Evolutionary conservation across 2,113 vertebrate genomes (phyloP), one percentile per base, ranked within the genome.

Genomic region (Macquaria australasica): DNA sequence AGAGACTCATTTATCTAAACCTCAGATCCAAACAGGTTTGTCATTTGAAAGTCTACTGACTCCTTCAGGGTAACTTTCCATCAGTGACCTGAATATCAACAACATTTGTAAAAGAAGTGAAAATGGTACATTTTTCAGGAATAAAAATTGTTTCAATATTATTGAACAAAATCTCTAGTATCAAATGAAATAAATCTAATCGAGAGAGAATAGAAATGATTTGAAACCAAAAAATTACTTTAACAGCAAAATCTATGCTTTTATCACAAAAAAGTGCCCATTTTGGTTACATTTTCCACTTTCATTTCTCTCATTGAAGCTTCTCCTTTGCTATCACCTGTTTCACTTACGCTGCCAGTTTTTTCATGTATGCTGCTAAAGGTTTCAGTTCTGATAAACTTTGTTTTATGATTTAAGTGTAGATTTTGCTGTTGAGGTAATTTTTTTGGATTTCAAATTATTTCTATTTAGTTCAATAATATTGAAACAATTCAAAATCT

Each of bases 1-100:
- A 64, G 28, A 71, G 48, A 66, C 60, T 20, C 23, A 64, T 70
- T 75, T 16, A 70, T 74, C 41, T 75, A 58, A 85, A 64, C 51
- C 63, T 56, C 21, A 66, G n/a, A 56, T 58, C 16, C 45, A 72
- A 62, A 70, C 21, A 70, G 56, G 31, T 77, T 56, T 76, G 23
- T 21, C 25, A 39, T 59, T 73, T 63, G 39, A 78, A 84, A 53
- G 69, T 72, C 21, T 16, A 21, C 48, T n/a, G 81, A 71, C 15
- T 59, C 28, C 67, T 48, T 28, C 58, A 48, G 28, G 7, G 21
- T 37, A 34, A 71, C 34, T 63, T 48, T 68, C 18, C 6, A 48
- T 34, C 39, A 39, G 5, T 59, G 50, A 73, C 5, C n/a, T 56
- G 37, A 75, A 70, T 45, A 64, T 73, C 1, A 51, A 43, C 28